Conservation (phyloP, 1,140 invertebrate genomes). For the Lepidotrigona ventralis region DNA sequence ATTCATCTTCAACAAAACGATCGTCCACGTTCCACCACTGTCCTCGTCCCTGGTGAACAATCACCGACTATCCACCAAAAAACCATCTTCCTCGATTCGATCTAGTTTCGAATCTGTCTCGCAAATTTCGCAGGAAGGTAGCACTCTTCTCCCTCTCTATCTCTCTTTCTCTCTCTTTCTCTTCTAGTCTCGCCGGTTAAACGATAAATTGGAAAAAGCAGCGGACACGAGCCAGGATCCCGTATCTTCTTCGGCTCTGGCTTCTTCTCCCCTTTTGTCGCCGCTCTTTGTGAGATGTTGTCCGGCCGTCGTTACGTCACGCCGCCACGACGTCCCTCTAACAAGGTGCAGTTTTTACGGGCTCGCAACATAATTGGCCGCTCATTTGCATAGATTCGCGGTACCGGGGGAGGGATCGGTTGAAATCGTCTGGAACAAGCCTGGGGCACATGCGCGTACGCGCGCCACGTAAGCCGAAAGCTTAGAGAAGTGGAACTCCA, state of each 20-base stretch:
- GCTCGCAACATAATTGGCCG: constrained; percentile 53
- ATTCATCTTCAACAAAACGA: not conserved
- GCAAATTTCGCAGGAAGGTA: not conserved
- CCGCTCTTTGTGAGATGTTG: constrained; percentile 47
- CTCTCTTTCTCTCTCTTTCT: no score
- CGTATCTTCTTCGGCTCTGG: constrained; percentile 36
- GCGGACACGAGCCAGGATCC: constrained; percentile 33
- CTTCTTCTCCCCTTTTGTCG: constrained; percentile 34
- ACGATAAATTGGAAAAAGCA: constrained; percentile 27
- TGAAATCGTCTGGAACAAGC: constrained; percentile 28
- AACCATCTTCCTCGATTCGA: not conserved
- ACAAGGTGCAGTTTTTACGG: constrained; percentile 58
- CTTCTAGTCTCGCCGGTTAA: not conserved
- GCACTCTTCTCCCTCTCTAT: no score
- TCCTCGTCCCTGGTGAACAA: not conserved
- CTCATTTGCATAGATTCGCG: constrained; percentile 54
- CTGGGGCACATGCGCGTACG: constrained; percentile 39
- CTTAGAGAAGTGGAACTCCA: constrained; percentile 4
- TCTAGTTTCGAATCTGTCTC: constrained; percentile 26
- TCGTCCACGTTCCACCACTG: not conserved
- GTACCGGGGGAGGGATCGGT: constrained; percentile 11
- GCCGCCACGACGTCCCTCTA: constrained; percentile 53
- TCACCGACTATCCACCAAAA: not conserved
- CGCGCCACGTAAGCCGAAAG: constrained; percentile 13
- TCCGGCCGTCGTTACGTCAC: constrained; percentile 55